These are phyloP conservation scores for Brachionus plicatilis DNA, from an alignment of 1,140 invertebrate genomes.

Conservation along the genomic window DNA sequence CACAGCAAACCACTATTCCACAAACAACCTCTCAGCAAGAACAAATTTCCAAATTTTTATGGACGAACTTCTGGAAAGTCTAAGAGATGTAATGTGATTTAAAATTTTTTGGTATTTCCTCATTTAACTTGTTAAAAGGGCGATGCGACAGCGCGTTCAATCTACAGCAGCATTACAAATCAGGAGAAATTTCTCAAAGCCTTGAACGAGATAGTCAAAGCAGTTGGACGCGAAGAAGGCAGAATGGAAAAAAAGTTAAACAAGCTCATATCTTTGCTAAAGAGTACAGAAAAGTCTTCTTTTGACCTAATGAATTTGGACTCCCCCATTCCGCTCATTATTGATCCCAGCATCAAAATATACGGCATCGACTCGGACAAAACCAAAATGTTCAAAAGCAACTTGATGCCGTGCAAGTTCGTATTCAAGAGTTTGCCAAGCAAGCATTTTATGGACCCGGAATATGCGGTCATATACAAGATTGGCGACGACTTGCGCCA, in stretches of 20 bases:
- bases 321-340: conserved; percentile 66
- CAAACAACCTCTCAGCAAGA: background rate
- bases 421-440: conserved; percentile 69
- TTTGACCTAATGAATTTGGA: conserved; percentile 87
- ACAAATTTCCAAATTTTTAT: conserved; percentile 37
- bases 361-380: conserved; percentile 77
- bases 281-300: conserved; percentile 69
- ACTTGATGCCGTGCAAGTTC: conserved; percentile 90
- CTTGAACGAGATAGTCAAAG: conserved; percentile 25
- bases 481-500: conserved; percentile 96
- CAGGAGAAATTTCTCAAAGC: conserved; percentile 15
- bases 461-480: conserved; percentile 92
- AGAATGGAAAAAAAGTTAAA: conserved; percentile 57
- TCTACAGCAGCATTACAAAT: conserved; percentile 22
- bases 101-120: background rate
- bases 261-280: conserved; percentile 60
- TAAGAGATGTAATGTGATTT: conserved; percentile 22
- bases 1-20: background rate
- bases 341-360: conserved; percentile 84
- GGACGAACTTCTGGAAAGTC: conserved; percentile 7
- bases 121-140: background rate
- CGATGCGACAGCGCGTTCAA: background rate
- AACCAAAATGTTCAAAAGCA: conserved; percentile 85
- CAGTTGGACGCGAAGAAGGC: background rate
- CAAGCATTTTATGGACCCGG: conserved; percentile 53